A percentile compares a stretch with the other conserved stretches of the same genome.
Conservation (phyloP, 35 echinoderm and acorn worm species). For the Lytechinus variegatus region DNA sequence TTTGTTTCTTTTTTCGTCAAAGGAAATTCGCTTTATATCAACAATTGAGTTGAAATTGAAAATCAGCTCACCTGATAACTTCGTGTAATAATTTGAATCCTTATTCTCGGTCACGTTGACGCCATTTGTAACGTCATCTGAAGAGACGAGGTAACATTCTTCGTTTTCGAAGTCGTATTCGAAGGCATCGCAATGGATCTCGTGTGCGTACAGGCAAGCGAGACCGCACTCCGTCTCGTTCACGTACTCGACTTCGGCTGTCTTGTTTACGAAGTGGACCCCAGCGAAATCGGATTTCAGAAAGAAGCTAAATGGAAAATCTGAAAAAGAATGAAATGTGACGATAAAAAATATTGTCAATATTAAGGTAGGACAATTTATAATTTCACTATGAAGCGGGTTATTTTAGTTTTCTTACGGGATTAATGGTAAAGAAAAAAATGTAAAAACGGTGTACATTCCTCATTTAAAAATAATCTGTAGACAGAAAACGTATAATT, state of each 20-base stretch:
- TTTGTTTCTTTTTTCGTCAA: too few species aligned
- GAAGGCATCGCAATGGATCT: slow-evolving; percentile 66
- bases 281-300: slow-evolving; percentile 54
- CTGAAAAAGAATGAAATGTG: background rate
- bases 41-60: background rate
- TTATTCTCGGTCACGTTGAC: slow-evolving; percentile 47
- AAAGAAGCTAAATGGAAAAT: slow-evolving; percentile 87
- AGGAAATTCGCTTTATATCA: too few species aligned
- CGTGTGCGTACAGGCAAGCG: slow-evolving; percentile 53
- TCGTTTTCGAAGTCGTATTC: slow-evolving; percentile 56
- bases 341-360: too few species aligned
- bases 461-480: too few species aligned
- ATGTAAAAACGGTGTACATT: too few species aligned
- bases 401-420: too few species aligned
- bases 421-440: too few species aligned
- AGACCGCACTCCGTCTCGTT: slow-evolving; percentile 69
- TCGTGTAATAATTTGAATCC: slow-evolving; percentile 76
- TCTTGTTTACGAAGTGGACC: slow-evolving; percentile 51
- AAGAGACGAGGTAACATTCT: slow-evolving; percentile 55
- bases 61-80: slow-evolving; percentile 63
- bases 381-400: too few species aligned
- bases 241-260: slow-evolving; percentile 37
- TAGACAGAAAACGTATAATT: too few species aligned
- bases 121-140: slow-evolving; percentile 22
- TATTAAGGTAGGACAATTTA: too few species aligned